These are phyloP conservation scores for Hexactinellida sp. DNA, from an alignment of 37 sponge, comb jelly and placozoan genomes.

Conservation along the genomic window DNA sequence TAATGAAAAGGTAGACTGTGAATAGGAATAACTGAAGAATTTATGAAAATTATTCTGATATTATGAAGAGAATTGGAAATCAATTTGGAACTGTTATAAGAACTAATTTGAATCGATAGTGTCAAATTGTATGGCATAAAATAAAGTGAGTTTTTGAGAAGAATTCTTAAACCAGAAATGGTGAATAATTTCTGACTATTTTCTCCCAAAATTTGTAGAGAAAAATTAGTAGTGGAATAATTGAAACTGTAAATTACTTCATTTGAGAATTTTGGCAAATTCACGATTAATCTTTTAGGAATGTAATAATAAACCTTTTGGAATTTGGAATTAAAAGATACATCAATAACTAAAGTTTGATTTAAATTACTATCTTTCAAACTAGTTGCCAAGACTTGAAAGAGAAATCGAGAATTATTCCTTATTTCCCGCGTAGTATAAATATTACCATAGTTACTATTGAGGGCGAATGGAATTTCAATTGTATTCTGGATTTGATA, in stretches of 20 bases:
- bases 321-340: not conserved
- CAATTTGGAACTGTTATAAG: not conserved
- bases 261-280: not conserved
- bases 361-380: not conserved
- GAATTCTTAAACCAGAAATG: not conserved
- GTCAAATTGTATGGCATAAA: not conserved
- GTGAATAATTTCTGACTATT: not conserved
- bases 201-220: not conserved
- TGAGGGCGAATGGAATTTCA: not conserved
- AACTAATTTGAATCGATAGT: not conserved
- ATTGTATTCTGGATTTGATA: not conserved
- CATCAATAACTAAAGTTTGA: not conserved
- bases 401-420: not conserved
- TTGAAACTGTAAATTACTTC: not conserved
- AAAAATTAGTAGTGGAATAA: not conserved
- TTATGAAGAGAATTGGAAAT: not conserved
- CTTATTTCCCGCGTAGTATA: not conserved
- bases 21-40: not conserved
- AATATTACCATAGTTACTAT: not conserved
- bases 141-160: not conserved
- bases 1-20: not conserved
- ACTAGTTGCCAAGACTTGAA: not conserved
- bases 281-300: not conserved
- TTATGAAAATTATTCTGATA: not conserved
- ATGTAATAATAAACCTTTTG: not conserved